These are phyloP conservation scores for Spilogale gracilis DNA, from an alignment of 2,113 vertebrate species.

Conservation along the genomic window DNA sequence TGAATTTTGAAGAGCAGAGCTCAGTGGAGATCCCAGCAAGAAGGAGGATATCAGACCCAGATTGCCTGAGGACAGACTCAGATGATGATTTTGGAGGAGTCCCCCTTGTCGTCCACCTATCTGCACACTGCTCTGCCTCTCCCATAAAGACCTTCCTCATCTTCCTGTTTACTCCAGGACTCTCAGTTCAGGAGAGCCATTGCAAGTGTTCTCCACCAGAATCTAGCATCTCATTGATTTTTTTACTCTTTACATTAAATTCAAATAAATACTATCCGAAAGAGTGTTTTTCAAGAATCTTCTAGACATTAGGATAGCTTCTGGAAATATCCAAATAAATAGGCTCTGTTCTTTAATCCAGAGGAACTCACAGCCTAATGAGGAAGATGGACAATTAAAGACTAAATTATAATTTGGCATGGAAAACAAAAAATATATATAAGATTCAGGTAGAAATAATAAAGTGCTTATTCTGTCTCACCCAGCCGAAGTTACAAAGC, in stretches of 20 bases:
- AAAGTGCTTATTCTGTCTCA: background rate
- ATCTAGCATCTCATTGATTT: background rate
- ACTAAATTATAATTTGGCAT: background rate
- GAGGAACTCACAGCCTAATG: background rate
- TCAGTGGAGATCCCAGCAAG: background rate
- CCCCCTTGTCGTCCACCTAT: background rate
- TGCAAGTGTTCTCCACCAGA: background rate
- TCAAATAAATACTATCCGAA: background rate
- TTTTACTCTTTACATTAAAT: background rate
- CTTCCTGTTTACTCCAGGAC: accelerated
- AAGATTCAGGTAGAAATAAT: background rate
- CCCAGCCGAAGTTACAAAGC: accelerated
- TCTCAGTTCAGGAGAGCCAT: background rate
- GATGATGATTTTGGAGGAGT: background rate
- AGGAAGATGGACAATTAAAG: background rate
- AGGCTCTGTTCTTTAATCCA: background rate
- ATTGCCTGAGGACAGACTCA: background rate
- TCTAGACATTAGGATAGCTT: background rate
- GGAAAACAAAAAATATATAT: background rate
- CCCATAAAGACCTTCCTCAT: background rate
- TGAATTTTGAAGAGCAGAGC: background rate
- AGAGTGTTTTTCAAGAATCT: background rate
- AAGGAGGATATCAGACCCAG: background rate
- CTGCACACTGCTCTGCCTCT: accelerated
- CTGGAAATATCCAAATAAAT: background rate